Percentiles rank a stretch among this genome's conserved stretches.
These are phyloP conservation scores for Leucozona laternaria DNA, from an alignment of 2,888 invertebrate genomes.

Conservation along the genomic window DNA sequence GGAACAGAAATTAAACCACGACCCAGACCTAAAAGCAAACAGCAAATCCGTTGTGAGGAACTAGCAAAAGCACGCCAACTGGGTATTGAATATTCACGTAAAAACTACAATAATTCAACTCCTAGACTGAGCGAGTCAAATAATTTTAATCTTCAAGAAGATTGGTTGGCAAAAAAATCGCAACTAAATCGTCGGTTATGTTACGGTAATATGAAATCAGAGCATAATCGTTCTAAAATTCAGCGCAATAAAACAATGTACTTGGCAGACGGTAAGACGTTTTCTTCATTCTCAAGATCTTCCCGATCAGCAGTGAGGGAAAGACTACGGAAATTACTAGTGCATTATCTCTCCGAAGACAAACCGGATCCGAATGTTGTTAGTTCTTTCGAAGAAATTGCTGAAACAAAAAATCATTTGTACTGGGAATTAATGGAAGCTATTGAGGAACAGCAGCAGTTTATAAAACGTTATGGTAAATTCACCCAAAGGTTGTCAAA, in stretches of 20 bases:
- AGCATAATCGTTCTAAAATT: slow-evolving; percentile 34
- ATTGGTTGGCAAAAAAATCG: not conserved
- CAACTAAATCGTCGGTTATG: slow-evolving; percentile 47
- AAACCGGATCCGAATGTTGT: not conserved
- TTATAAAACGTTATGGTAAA: slow-evolving; percentile 22
- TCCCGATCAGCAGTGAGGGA: not conserved
- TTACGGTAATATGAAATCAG: slow-evolving; percentile 49
- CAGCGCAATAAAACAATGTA: not conserved
- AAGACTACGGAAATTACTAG: slow-evolving; percentile 33
- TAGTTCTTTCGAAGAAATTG: slow-evolving; percentile 30
- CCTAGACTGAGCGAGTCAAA: not conserved
- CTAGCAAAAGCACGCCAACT: slow-evolving; percentile 47
- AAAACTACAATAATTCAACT: slow-evolving; percentile 26
- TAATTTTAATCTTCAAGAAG: not conserved
- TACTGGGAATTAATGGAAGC: slow-evolving; percentile 59
- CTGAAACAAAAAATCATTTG: slow-evolving; percentile 14
- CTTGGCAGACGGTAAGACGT: not conserved
- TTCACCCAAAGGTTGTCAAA: slow-evolving; percentile 34
- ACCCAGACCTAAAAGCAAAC: slow-evolving; percentile 9
- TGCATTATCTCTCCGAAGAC: slow-evolving; percentile 21
- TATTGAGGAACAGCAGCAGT: slow-evolving; percentile 20
- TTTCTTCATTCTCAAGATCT: not conserved
- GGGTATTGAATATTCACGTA: slow-evolving; percentile 50
- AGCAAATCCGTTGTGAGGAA: slow-evolving; percentile 37
- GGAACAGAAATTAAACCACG: not conserved